phyloP scores from a whole-genome alignment of 1,140 invertebrate genomes.

The Aphis gossypii region DNA sequence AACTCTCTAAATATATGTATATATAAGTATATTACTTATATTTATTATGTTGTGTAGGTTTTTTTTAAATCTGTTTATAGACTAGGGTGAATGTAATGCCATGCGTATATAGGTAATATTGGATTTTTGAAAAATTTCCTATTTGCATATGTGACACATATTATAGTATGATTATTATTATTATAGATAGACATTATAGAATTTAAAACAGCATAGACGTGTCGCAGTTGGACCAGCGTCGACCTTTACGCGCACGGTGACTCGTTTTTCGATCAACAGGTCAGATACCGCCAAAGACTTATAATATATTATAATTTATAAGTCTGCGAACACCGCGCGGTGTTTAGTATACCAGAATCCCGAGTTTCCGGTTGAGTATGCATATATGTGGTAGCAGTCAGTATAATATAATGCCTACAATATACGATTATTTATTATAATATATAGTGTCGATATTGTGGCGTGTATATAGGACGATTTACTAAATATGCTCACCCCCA shows the following conservation, averaged over 20 bases:
- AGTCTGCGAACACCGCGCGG: not conserved
- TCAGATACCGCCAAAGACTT: not conserved
- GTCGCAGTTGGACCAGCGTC: not conserved
- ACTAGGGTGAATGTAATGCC: not conserved
- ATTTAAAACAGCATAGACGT: not conserved
- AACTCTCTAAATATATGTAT: not conserved
- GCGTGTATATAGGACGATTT: not conserved
- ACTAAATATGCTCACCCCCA: not conserved
- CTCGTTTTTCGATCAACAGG: conserved; percentile 11
- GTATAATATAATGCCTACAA: not conserved
- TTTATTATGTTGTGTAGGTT: not conserved
- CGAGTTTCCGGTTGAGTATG: not conserved
- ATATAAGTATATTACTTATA: not conserved
- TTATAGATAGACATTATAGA: not conserved
- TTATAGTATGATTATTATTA: not conserved
- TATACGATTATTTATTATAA: not conserved
- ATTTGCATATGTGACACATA: not conserved
- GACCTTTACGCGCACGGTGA: not conserved
- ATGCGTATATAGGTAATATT: not conserved
- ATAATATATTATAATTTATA: not conserved
- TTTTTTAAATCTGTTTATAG: not conserved
- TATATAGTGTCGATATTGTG: not conserved
- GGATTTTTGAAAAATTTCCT: not conserved
- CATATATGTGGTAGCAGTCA: not conserved
- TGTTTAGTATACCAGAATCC: not conserved